phyloP scores from a whole-genome alignment of 2,888 invertebrate species.

The Bombylius discolor region DNA sequence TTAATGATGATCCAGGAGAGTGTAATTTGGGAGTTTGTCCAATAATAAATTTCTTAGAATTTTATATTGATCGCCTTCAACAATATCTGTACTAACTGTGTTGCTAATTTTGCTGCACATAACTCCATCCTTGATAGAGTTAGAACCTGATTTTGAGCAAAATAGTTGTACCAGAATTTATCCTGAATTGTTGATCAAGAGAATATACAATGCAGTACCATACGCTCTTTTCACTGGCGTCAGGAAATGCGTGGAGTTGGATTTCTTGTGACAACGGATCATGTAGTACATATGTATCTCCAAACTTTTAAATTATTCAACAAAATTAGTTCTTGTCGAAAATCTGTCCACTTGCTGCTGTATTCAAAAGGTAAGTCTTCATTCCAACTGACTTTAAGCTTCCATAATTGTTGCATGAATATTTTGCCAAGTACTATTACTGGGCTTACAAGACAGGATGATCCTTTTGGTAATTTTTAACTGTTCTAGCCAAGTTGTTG shows the following conservation, averaged over 20 bases:
- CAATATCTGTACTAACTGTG: background rate
- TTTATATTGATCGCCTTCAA: background rate
- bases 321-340: too few species aligned
- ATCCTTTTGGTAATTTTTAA: background rate
- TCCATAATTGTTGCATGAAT: conserved; percentile 3
- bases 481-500: background rate
- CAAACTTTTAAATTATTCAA: too few species aligned
- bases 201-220: conserved; percentile 11
- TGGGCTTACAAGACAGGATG: background rate
- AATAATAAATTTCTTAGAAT: background rate
- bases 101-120: conserved; percentile 2
- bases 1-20: too few species aligned
- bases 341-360: too few species aligned
- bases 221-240: too few species aligned
- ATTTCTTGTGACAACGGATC: too few species aligned
- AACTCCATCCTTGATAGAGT: conserved; percentile 18
- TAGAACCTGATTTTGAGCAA: conserved; percentile 7
- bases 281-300: too few species aligned
- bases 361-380: too few species aligned
- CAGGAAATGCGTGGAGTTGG: too few species aligned
- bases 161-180: background rate
- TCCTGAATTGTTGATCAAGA: background rate
- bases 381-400: too few species aligned
- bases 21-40: background rate
- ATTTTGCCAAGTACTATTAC: conserved; percentile 1